These are phyloP conservation scores for Ochropleura plecta DNA, from an alignment of 2,888 invertebrate species.

Conservation along the genomic window DNA sequence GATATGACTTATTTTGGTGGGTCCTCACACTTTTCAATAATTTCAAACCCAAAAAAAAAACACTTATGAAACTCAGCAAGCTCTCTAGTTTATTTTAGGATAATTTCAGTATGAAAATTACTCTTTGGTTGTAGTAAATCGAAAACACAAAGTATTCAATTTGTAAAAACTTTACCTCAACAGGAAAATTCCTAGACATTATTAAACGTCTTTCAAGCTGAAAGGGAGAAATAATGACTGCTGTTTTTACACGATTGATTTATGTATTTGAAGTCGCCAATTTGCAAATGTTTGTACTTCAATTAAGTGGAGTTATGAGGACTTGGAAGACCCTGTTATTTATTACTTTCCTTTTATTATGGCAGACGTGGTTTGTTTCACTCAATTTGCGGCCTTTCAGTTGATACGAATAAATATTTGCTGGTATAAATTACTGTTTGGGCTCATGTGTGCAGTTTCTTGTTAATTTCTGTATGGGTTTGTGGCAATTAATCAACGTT, in stretches of 20 bases:
- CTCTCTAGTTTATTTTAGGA: not conserved
- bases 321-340: conserved; percentile 70
- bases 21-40: no score
- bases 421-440: conserved; percentile 43
- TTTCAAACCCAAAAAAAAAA: no score
- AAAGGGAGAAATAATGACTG: conserved; percentile 45
- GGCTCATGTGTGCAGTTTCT: conserved; percentile 37
- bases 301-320: conserved; percentile 80
- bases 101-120: not conserved
- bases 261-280: conserved; percentile 77
- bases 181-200: not conserved
- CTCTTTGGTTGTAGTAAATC: not conserved
- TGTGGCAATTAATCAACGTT: conserved; percentile 33
- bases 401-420: conserved; percentile 62
- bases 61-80: no score
- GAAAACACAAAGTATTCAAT: not conserved
- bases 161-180: not conserved
- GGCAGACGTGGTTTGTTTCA: conserved; percentile 62
- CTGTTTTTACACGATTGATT: conserved; percentile 75
- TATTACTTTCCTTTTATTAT: conserved; percentile 70
- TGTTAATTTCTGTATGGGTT: conserved; percentile 39
- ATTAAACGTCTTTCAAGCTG: conserved; percentile 48
- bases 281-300: conserved; percentile 81
- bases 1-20: not conserved
- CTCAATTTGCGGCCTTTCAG: conserved; percentile 55